These are phyloP conservation scores for Melanostoma mellinum DNA, from an alignment of 2,888 invertebrate species.

Conservation along the genomic window DNA sequence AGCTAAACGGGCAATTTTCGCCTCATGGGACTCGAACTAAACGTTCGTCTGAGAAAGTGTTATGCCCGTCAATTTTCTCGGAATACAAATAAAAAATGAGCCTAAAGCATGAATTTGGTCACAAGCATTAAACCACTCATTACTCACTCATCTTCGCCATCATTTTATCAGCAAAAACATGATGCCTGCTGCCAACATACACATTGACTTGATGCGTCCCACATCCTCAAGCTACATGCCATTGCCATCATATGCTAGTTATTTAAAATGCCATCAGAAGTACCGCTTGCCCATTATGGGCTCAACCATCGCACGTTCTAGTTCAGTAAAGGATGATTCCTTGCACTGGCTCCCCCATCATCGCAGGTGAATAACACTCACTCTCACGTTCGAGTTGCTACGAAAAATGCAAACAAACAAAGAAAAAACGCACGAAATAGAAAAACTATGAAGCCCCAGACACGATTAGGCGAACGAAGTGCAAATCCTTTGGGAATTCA, in stretches of 20 bases:
- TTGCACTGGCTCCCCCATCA: slow-evolving; percentile 33
- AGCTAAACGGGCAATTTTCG: no score
- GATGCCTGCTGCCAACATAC: not conserved
- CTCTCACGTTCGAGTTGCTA: slow-evolving; percentile 38
- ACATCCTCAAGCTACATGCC: slow-evolving; percentile 21
- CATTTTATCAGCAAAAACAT: no score
- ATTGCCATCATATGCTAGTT: slow-evolving; percentile 21
- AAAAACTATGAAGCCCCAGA: slow-evolving; percentile 32
- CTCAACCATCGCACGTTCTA: slow-evolving; percentile 36
- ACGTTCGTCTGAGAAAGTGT: no score
- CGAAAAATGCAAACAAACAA: slow-evolving; percentile 8
- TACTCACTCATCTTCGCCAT: not conserved
- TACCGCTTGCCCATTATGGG: slow-evolving; percentile 55
- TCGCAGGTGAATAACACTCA: slow-evolving; percentile 48
- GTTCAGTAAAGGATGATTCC: slow-evolving; percentile 43
- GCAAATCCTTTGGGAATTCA: slow-evolving; percentile 67
- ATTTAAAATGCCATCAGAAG: slow-evolving; percentile 44
- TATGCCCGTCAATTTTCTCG: no score
- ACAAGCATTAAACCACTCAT: not conserved
- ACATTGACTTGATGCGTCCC: slow-evolving; percentile 32
- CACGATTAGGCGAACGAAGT: slow-evolving; percentile 58
- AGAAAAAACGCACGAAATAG: slow-evolving; percentile 34
- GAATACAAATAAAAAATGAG: no score
- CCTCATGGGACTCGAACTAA: no score
- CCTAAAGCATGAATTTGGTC: no score